These are phyloP conservation scores for Drosophila repleta DNA, from an alignment of 1,140 invertebrate species.

Conservation along the genomic window DNA sequence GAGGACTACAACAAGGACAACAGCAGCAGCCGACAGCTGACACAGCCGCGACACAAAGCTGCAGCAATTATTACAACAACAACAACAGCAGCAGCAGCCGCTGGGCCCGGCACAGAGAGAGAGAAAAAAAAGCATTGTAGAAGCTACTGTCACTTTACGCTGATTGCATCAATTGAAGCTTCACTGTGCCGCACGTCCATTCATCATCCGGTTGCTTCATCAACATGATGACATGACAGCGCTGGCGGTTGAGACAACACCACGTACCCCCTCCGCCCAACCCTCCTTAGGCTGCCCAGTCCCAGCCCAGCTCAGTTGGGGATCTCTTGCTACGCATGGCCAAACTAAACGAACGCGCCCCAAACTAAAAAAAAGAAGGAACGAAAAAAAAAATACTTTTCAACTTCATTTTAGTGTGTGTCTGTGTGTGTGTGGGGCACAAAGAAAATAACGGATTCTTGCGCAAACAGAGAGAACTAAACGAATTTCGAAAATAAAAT, in stretches of 20 bases:
- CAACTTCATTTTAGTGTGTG: slow-evolving; percentile 67
- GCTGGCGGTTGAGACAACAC: slow-evolving; percentile 62
- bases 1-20: slow-evolving; percentile 14
- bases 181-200: slow-evolving; percentile 81
- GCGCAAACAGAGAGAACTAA: slow-evolving; percentile 79
- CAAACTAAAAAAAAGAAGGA: slow-evolving; percentile 42
- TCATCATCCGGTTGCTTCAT: slow-evolving; percentile 82
- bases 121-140: slow-evolving; percentile 23
- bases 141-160: slow-evolving; percentile 78
- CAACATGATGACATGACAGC: slow-evolving; percentile 81
- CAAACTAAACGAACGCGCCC: slow-evolving; percentile 68
- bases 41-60: slow-evolving; percentile 39
- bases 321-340: slow-evolving; percentile 58
- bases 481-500: slow-evolving; percentile 82
- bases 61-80: slow-evolving; percentile 37
- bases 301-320: slow-evolving; percentile 4
- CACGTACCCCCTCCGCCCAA: slow-evolving; percentile 3
- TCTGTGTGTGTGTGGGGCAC: slow-evolving; percentile 25
- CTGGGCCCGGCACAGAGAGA: not conserved
- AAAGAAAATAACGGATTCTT: slow-evolving; percentile 80
- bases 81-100: slow-evolving; percentile 4
- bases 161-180: slow-evolving; percentile 82
- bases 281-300: not conserved
- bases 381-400: slow-evolving; percentile 60
- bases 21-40: slow-evolving; percentile 48